phyloP scores from a whole-genome alignment of 37 sponge, comb jelly and placozoan genomes.

The Beroe ovata region DNA sequence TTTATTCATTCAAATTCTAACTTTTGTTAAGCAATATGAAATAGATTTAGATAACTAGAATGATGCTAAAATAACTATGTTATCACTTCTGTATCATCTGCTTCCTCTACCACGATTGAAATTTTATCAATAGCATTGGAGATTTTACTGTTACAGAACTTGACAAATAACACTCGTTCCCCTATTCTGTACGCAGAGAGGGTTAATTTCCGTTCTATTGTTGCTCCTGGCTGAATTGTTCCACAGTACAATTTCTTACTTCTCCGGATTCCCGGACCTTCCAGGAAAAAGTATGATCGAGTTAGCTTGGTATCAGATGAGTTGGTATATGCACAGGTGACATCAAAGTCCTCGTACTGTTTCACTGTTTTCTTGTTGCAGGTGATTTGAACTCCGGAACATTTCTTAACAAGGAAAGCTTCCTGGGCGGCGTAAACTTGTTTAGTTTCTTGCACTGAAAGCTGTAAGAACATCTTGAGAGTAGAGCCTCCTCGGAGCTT shows the following conservation, averaged over 20 bases:
- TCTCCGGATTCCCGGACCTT: slow-evolving; percentile 50
- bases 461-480: slow-evolving; percentile 41
- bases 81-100: slow-evolving; percentile 27
- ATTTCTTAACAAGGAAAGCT: slow-evolving; percentile 26
- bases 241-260: slow-evolving; percentile 66
- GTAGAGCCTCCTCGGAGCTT: slow-evolving; percentile 40
- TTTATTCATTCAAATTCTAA: too few species aligned
- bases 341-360: slow-evolving; percentile 64
- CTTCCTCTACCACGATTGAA: slow-evolving; percentile 24
- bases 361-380: slow-evolving; percentile 37
- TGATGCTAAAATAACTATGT: too few species aligned
- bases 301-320: slow-evolving; percentile 29
- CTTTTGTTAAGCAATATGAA: too few species aligned
- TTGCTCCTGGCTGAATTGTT: slow-evolving; percentile 7
- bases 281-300: slow-evolving; percentile 39
- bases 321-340: slow-evolving; percentile 28
- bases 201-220: slow-evolving; percentile 46
- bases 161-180: slow-evolving; percentile 34
- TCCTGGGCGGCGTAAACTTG: slow-evolving; percentile 51
- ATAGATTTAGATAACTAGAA: too few species aligned
- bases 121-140: slow-evolving; percentile 14
- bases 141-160: slow-evolving; percentile 59
- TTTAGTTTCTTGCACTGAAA: slow-evolving; percentile 31
- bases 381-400: not conserved
- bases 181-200: slow-evolving; percentile 40